Evolutionary conservation across 2,113 vertebrate species (phyloP), one percentile per base, ranked within the genome.

Genomic region (Thunnus maccoyii): DNA sequence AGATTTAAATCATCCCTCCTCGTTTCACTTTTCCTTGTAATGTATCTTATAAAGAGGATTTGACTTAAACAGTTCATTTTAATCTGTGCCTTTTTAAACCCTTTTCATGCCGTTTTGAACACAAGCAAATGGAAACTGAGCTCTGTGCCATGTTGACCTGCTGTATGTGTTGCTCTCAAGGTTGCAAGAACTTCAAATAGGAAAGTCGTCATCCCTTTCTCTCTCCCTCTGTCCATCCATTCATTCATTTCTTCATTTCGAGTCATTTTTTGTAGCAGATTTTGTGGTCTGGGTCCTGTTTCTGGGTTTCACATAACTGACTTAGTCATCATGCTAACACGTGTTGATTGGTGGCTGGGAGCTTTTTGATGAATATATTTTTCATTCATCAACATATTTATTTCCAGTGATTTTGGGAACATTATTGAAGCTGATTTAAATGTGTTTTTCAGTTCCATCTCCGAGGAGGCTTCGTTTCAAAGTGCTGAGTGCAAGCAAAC

Each of bases 391-490:
- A 78, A 20, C 36, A 50, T 16, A 5, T 41, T 11, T 22, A 61
- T 75, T 63, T 81, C 11, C 10, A 78, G 15, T 52, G 0, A 9
- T 50, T 44, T 4, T 11, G 17, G 14, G 20, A 12, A 6, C 17
- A 66, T 62, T 46, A 27, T 69, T 70, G 55, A 81, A 55, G 9
- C 16, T 52, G 51, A 66, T 73, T 78, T 70, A 80, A 76, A 48
- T 71, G 56, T 91, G 27, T 86, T 80, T 90, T 93, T 80, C 90
- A 95, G 94, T 93, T 91, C 79, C 93, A 89, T 55, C 69, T 61
- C 95, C 95, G 1, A 89, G 92, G 86, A 93, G 92, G 84, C 88
- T 96, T 51, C 94, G 94, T 30, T 95, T 95, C 82, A 95, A 93
- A 93, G 87, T 92, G 57, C 68, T 95, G 78, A 89, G 85, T 78